Conservation (phyloP, 2,113 vertebrate genomes). For the Ageneiosus marmoratus region DNA sequence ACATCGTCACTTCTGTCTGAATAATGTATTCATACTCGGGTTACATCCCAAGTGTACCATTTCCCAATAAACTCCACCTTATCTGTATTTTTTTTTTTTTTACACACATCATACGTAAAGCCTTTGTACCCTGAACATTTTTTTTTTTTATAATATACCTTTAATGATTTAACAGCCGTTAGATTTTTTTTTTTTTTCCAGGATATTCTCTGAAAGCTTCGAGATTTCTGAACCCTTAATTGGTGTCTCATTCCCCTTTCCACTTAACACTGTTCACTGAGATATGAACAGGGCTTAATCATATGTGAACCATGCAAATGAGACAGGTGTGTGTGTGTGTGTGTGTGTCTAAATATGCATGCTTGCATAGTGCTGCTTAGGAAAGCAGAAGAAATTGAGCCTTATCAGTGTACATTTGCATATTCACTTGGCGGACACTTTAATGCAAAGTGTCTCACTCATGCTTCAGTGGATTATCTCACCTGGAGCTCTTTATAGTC, state of each 20-base stretch:
- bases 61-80: background rate
- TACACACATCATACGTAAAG: background rate
- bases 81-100: too few species aligned
- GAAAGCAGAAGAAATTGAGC: background rate
- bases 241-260: constrained; percentile 68
- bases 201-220: constrained; percentile 2
- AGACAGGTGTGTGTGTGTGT: constrained; percentile 28
- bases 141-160: background rate
- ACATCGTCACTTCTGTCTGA: background rate
- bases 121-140: background rate
- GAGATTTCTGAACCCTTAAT: constrained; percentile 65
- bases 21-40: background rate
- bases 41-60: background rate
- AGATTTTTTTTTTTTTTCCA: background rate
- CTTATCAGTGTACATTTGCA: constrained; percentile 16
- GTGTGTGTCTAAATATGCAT: background rate
- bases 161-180: background rate
- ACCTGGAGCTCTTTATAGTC: background rate
- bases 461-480: background rate
- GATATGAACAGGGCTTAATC: constrained; percentile 59
- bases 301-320: constrained; percentile 27
- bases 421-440: background rate
- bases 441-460: background rate
- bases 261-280: constrained; percentile 64
- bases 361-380: background rate